Evolutionary conservation across 2,797 vertebrate genomes (phyloP).

Genomic region (Poecilia gillii): DNA sequence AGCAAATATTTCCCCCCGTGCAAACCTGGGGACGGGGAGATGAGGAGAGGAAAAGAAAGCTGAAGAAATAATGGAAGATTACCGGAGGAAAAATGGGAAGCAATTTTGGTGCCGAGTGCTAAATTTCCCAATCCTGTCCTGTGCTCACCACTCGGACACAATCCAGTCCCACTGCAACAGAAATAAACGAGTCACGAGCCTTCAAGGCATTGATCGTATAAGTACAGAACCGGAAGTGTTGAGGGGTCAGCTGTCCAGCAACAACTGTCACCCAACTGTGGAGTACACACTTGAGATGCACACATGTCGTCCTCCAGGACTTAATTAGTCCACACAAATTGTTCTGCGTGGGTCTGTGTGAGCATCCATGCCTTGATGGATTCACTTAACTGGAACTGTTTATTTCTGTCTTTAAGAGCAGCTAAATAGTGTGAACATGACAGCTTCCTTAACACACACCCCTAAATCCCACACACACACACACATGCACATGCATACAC

Average conservation of each 20-base stretch:
- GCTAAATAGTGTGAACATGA: slow-evolving; percentile 73
- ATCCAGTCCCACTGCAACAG: slow-evolving; percentile 21
- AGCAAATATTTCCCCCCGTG: background rate
- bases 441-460: slow-evolving; percentile 65
- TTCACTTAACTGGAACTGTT: slow-evolving; percentile 51
- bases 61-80: background rate
- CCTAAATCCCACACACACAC: background rate
- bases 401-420: slow-evolving; percentile 53
- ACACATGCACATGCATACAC: slow-evolving; percentile 32
- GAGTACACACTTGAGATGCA: slow-evolving; percentile 26
- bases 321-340: slow-evolving; percentile 38
- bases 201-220: slow-evolving; percentile 30
- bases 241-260: slow-evolving; percentile 46
- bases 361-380: slow-evolving; percentile 25
- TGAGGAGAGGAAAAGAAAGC: background rate
- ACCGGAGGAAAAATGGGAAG: background rate
- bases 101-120: slow-evolving; percentile 30
- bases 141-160: slow-evolving; percentile 16
- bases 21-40: background rate
- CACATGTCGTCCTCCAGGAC: slow-evolving; percentile 28
- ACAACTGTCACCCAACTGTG: slow-evolving; percentile 40
- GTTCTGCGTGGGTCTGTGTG: slow-evolving; percentile 5
- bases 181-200: slow-evolving; percentile 59
- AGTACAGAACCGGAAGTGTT: slow-evolving; percentile 27
- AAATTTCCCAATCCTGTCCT: slow-evolving; percentile 26